These are phyloP conservation scores for Drosophila ogumai DNA, from an alignment of 1,140 invertebrate species.

Conservation along the genomic window DNA sequence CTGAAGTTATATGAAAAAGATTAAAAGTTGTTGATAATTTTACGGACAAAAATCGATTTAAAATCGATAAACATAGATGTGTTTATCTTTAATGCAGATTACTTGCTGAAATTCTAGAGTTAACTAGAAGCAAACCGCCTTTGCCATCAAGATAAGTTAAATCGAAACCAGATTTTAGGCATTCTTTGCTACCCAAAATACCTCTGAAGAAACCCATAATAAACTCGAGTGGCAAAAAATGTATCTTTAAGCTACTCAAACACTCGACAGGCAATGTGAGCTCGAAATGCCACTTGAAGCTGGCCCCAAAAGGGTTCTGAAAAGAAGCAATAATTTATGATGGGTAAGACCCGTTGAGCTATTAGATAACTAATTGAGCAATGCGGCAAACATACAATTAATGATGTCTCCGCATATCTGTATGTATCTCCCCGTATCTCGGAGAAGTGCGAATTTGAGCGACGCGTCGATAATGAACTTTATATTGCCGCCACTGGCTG, in stretches of 20 bases:
- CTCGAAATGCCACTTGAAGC: conserved; percentile 65
- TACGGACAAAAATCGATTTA: not conserved
- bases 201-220: not conserved
- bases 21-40: not conserved
- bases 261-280: conserved; percentile 60
- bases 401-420: conserved; percentile 46
- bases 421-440: not conserved
- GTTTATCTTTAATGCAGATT: not conserved
- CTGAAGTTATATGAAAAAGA: not conserved
- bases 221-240: conserved; percentile 16
- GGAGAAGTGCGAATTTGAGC: conserved; percentile 77
- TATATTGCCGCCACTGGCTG: conserved; percentile 44
- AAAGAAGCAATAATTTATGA: conserved; percentile 31
- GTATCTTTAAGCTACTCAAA: conserved; percentile 51
- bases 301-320: conserved; percentile 34
- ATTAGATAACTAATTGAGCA: conserved; percentile 82
- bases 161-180: conserved; percentile 17
- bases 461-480: conserved; percentile 70
- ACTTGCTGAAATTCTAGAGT: not conserved
- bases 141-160: conserved; percentile 19
- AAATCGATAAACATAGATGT: not conserved
- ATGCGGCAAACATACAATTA: conserved; percentile 66
- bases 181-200: conserved; percentile 3
- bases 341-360: conserved; percentile 43
- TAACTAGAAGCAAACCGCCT: not conserved